These are phyloP conservation scores for Morpho achilles DNA, from an alignment of 2,888 invertebrate genomes.

Conservation along the genomic window DNA sequence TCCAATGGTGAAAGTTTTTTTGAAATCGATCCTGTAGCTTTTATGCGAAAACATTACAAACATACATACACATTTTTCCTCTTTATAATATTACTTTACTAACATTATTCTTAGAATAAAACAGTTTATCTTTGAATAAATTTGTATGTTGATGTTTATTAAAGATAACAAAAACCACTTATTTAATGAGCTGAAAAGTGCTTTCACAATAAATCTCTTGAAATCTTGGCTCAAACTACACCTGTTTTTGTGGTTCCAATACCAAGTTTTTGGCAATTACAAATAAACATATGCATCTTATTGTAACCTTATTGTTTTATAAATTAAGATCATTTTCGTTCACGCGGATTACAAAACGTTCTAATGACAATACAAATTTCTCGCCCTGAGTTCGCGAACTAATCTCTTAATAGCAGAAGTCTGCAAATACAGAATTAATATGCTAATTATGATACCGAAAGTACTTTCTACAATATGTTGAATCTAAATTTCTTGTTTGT, in stretches of 20 bases:
- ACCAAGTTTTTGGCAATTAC: conserved; percentile 25
- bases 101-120: too few relatives aligned
- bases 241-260: conserved; percentile 24
- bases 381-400: conserved; percentile 45
- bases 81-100: too few relatives aligned
- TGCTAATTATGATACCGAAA: conserved; percentile 37
- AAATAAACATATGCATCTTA: conserved; percentile 3
- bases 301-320: not conserved
- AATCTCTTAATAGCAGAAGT: conserved; percentile 60
- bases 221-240: conserved; percentile 32
- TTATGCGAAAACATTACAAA: too few relatives aligned
- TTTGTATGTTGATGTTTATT: conserved; percentile 8
- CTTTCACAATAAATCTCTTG: conserved; percentile 32
- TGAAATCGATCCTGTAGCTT: too few relatives aligned
- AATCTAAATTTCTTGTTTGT: too few relatives aligned
- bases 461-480: too few relatives aligned
- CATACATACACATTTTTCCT: too few relatives aligned
- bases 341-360: not conserved
- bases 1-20: too few relatives aligned
- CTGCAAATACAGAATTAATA: conserved; percentile 36
- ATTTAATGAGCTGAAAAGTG: conserved; percentile 32
- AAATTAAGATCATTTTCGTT: conserved; percentile 2
- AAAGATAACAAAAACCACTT: conserved; percentile 26
- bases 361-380: conserved; percentile 40
- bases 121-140: too few relatives aligned